These are phyloP conservation scores for Catharus ustulatus DNA, from an alignment of 2,797 vertebrate genomes.

Conservation along the genomic window DNA sequence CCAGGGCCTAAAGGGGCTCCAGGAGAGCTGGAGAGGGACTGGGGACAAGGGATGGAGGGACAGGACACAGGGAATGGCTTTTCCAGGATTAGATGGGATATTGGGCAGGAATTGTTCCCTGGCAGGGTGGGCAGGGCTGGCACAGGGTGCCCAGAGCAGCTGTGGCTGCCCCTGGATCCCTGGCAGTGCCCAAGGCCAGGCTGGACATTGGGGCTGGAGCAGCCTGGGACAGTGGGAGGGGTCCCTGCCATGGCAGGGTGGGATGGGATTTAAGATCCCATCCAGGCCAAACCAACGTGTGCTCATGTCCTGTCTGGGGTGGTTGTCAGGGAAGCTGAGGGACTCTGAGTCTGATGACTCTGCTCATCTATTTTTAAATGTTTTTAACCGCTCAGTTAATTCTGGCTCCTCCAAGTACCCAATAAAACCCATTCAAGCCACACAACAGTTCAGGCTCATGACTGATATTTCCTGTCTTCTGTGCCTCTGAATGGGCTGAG, in stretches of 20 bases:
- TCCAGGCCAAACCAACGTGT: background rate
- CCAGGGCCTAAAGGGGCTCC: background rate
- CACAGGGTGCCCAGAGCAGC: background rate
- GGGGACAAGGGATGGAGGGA: background rate
- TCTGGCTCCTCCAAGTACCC: background rate
- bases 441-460: background rate
- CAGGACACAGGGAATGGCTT: background rate
- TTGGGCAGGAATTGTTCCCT: background rate
- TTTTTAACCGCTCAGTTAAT: background rate
- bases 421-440: background rate
- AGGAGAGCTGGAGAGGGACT: background rate
- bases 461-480: background rate
- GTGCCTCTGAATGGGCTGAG: background rate
- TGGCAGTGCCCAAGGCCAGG: background rate
- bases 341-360: no score
- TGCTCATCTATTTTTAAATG: fast-evolving
- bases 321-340: background rate
- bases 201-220: background rate
- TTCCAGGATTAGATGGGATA: background rate
- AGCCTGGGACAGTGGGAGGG: background rate
- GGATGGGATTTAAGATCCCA: background rate
- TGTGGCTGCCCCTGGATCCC: background rate
- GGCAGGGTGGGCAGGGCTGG: background rate
- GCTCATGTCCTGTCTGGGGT: background rate
- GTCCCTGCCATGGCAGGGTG: background rate